These are phyloP conservation scores for Parus major DNA, from an alignment of 2,113 vertebrate genomes.

Conservation along the genomic window DNA sequence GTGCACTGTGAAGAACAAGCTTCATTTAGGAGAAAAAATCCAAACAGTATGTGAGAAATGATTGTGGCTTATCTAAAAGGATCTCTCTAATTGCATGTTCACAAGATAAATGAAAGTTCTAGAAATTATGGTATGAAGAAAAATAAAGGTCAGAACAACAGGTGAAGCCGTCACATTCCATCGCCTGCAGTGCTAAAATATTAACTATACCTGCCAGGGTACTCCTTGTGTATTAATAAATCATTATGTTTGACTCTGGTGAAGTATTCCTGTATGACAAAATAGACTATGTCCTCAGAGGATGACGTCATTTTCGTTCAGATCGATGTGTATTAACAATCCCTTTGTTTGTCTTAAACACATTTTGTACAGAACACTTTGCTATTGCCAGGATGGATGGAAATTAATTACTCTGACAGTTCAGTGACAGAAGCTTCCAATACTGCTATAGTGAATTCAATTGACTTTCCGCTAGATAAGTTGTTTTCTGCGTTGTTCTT, in stretches of 20 bases:
- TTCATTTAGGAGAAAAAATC: background rate
- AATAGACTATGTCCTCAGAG: background rate
- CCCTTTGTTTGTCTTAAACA: background rate
- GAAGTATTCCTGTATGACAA: background rate
- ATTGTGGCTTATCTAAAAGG: conserved; percentile 7
- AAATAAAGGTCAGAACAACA: conserved; percentile 54
- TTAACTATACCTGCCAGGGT: conserved; percentile 43
- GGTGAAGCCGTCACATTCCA: conserved; percentile 49
- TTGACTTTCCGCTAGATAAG: background rate
- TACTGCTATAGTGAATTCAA: background rate
- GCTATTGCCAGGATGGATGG: background rate
- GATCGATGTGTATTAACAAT: background rate
- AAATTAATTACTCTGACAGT: conserved; percentile 24
- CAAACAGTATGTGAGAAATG: background rate
- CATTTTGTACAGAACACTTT: background rate
- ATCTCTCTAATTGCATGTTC: conserved; percentile 29
- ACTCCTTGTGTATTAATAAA: conserved; percentile 43
- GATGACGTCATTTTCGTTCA: background rate
- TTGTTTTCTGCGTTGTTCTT: background rate
- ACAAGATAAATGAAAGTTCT: conserved; percentile 29
- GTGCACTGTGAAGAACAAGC: background rate
- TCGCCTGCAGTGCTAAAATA: conserved; percentile 20
- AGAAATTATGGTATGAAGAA: conserved; percentile 24
- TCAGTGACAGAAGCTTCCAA: background rate
- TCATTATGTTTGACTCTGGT: conserved; percentile 9